Evolutionary conservation across 2,113 vertebrate species (phyloP).

Genomic region (Gymnobelideus leadbeateri): DNA sequence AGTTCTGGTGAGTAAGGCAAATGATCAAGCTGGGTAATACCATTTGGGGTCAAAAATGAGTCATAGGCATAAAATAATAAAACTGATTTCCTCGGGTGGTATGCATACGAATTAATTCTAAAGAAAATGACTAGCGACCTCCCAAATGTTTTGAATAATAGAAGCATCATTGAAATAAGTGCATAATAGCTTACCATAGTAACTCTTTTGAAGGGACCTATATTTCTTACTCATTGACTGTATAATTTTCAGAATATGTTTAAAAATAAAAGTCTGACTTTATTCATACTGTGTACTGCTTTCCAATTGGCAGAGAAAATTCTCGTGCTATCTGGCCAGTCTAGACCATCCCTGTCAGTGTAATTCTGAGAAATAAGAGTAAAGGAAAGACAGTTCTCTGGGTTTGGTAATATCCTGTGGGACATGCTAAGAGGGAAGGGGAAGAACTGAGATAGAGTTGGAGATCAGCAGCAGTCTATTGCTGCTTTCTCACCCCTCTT

Average conservation of each 20-base stretch:
- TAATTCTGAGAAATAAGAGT: background rate
- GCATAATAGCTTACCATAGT: background rate
- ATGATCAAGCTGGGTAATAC: slow-evolving; percentile 21
- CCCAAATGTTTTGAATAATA: slow-evolving; percentile 9
- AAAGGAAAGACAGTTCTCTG: background rate
- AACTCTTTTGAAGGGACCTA: background rate
- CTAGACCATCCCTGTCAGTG: background rate
- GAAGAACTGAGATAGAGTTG: background rate
- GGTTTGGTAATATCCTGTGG: background rate
- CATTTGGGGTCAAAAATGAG: slow-evolving; percentile 8
- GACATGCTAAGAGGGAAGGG: background rate
- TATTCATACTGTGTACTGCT: background rate
- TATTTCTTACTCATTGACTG: background rate
- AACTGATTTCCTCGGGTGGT: background rate
- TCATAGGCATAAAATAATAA: background rate
- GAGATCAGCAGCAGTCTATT: background rate
- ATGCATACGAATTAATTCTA: background rate
- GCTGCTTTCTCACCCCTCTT: background rate
- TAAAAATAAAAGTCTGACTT: slow-evolving; percentile 30
- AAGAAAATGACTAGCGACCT: background rate
- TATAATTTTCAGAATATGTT: background rate
- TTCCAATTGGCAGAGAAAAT: background rate
- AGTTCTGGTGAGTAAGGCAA: slow-evolving; percentile 16
- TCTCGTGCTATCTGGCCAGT: background rate
- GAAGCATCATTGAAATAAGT: background rate